A percentile compares a stretch with the other conserved stretches of the same genome.
phyloP scores from a whole-genome alignment of 2,113 vertebrate species.

The cattle (Bos taurus) region DNA sequence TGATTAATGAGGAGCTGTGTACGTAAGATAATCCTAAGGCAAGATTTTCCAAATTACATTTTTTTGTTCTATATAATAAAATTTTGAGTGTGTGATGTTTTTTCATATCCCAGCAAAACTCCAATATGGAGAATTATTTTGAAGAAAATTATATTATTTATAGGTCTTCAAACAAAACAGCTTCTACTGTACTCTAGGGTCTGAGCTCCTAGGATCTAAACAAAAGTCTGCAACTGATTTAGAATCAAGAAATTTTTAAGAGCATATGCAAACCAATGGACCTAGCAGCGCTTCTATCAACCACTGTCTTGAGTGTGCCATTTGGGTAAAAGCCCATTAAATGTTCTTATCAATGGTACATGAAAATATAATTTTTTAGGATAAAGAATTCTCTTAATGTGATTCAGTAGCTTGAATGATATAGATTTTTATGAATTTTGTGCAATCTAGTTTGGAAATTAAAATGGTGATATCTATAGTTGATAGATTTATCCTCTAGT shows the following conservation, averaged over 20 bases:
- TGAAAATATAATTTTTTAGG: neutral
- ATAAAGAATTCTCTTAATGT: neutral
- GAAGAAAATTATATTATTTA: neutral
- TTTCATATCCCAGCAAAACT: neutral
- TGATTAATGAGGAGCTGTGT: neutral
- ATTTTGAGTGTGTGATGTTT: neutral
- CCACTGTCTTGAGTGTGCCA: neutral
- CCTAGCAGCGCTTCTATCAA: neutral
- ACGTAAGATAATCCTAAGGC: neutral
- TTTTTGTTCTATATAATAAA: neutral
- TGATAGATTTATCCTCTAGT: neutral
- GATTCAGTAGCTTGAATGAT: neutral
- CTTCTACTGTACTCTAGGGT: neutral
- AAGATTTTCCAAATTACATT: constrained; percentile 19
- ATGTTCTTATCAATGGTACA: neutral
- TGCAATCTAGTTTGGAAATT: neutral
- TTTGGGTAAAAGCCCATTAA: neutral
- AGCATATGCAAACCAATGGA: neutral
- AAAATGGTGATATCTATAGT: neutral
- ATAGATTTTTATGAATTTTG: neutral
- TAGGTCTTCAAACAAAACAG: neutral
- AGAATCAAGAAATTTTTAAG: neutral
- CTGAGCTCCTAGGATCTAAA: neutral
- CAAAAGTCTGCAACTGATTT: neutral
- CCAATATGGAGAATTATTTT: neutral